phyloP scores from a whole-genome alignment of 1,140 invertebrate species.

The Dolichoris vasculosae region DNA sequence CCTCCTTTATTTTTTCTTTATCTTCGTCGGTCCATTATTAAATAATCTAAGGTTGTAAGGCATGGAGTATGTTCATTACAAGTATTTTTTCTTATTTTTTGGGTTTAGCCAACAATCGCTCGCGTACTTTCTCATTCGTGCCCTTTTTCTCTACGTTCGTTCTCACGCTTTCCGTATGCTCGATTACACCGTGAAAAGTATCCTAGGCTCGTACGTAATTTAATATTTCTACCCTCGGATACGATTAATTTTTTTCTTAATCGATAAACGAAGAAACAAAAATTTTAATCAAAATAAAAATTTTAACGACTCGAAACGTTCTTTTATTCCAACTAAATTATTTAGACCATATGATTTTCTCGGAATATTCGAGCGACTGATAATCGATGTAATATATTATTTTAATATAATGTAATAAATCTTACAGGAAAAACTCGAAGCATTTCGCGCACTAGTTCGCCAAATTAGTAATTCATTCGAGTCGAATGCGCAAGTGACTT shows the following conservation, averaged over 20 bases:
- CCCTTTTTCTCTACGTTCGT: constrained; percentile 34
- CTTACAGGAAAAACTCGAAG: constrained; percentile 41
- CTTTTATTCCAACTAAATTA: background rate
- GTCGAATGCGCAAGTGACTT: constrained; percentile 49
- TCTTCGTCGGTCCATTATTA: constrained; percentile 27
- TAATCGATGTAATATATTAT: constrained; percentile 13
- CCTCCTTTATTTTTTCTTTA: background rate
- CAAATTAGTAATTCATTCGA: constrained; percentile 46
- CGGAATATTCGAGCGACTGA: constrained; percentile 34
- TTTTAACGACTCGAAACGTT: background rate
- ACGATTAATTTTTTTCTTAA: constrained; percentile 11
- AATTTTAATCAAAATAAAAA: constrained; percentile 14
- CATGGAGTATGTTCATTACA: constrained; percentile 73
- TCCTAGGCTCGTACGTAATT: background rate
- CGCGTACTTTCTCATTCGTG: constrained; percentile 43
- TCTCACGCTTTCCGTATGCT: background rate
- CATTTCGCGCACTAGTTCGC: constrained; percentile 14
- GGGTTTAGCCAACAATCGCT: constrained; percentile 36
- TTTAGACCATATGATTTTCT: constrained; percentile 23
- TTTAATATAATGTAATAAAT: constrained; percentile 39
- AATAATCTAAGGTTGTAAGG: constrained; percentile 70
- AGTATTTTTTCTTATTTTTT: constrained; percentile 35
- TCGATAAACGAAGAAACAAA: constrained; percentile 8
- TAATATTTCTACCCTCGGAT: background rate
- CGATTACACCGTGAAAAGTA: constrained; percentile 7